Percentiles rank a stretch among this genome's conserved stretches.
These are phyloP conservation scores for Tetragnatha versicolor DNA, from an alignment of 1,140 invertebrate genomes.

Conservation along the genomic window DNA sequence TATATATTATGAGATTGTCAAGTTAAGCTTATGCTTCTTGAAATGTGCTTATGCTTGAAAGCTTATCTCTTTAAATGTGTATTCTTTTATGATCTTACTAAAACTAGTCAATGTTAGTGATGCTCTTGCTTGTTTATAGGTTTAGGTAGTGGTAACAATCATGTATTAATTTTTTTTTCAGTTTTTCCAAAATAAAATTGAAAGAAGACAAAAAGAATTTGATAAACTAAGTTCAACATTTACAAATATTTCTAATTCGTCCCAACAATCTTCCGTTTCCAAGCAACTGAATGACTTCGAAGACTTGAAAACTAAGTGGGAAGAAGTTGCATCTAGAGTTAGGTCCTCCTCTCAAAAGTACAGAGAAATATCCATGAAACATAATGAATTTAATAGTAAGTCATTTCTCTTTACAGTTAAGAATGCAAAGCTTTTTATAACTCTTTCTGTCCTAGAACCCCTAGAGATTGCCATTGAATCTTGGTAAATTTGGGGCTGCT, in stretches of 20 bases:
- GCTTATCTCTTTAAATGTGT: no score
- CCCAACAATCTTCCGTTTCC: conserved; percentile 25
- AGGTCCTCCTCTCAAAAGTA: conserved; percentile 69
- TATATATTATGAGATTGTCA: no score
- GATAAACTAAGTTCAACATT: conserved; percentile 16
- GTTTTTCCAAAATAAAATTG: conserved; percentile 36
- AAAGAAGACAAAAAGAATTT: conserved; percentile 27
- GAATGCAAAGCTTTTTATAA: no score
- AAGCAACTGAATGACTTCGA: conserved; percentile 13
- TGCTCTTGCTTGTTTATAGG: no score
- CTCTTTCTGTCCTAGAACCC: no score
- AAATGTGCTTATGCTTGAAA: no score
- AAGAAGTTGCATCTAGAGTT: conserved; percentile 72
- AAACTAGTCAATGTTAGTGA: no score
- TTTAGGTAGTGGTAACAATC: no score
- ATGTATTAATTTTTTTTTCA: conserved; percentile 21
- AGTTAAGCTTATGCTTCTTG: no score
- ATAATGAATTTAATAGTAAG: conserved; percentile 76
- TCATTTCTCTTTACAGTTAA: background rate
- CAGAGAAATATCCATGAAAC: conserved; percentile 75
- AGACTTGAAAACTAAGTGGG: conserved; percentile 74
- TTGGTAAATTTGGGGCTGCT: no score
- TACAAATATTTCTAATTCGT: conserved; percentile 14
- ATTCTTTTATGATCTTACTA: no score
- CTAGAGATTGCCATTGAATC: no score